A percentile compares a stretch with the other conserved stretches of the same genome.
These are phyloP conservation scores for Pteruthius melanotis DNA, from an alignment of 2,113 vertebrate genomes.

Conservation along the genomic window DNA sequence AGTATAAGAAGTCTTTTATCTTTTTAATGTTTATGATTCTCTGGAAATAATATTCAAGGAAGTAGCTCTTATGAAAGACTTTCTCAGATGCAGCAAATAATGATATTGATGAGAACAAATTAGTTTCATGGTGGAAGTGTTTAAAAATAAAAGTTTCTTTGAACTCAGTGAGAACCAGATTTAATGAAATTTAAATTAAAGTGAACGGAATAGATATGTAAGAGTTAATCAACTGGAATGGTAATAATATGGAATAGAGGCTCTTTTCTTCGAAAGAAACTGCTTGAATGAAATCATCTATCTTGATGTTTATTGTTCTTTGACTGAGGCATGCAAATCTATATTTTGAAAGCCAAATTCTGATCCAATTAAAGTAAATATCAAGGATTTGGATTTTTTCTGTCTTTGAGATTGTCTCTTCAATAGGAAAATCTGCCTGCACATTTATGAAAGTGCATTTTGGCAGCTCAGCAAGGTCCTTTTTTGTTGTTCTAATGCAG, in stretches of 20 bases:
- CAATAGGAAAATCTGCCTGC: background rate
- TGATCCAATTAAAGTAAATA: constrained; percentile 3
- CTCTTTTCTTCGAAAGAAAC: background rate
- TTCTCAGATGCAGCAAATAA: constrained; percentile 23
- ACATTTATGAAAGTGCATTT: background rate
- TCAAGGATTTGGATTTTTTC: background rate
- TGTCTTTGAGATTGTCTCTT: background rate
- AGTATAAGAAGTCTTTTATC: background rate
- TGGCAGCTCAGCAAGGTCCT: background rate
- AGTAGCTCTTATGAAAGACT: background rate
- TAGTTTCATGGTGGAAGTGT: constrained; percentile 9
- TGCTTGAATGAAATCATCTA: background rate
- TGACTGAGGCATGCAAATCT: background rate
- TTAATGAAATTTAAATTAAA: constrained; percentile 58
- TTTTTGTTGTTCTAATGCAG: background rate
- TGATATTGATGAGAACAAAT: constrained; percentile 41
- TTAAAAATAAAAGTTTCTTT: constrained; percentile 56
- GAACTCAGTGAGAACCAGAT: constrained; percentile 28
- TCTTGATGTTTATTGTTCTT: constrained; percentile 44
- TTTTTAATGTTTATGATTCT: constrained; percentile 26
- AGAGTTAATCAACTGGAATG: constrained; percentile 39
- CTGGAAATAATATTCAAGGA: constrained; percentile 15
- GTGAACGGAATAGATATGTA: background rate
- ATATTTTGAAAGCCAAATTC: constrained; percentile 37
- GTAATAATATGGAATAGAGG: background rate